A percentile compares a stretch with the other conserved stretches of the same genome.
Conservation (phyloP, 2,888 invertebrate genomes). For the Leptura quadrifasciata region DNA sequence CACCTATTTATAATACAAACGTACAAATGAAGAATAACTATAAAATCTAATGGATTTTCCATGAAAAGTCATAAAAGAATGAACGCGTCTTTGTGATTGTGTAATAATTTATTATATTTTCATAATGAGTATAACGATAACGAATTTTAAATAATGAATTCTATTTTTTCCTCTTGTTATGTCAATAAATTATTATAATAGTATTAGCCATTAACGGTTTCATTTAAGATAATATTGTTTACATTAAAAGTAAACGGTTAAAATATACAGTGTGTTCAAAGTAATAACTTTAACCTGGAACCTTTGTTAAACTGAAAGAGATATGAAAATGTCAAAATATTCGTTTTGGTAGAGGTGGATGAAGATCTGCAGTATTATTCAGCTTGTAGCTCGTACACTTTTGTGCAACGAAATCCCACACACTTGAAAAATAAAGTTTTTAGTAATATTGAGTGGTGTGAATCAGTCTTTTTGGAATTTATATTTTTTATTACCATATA, state of each 20-base stretch:
- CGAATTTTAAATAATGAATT: conserved; percentile 13
- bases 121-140: conserved; percentile 18
- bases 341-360: too few species aligned
- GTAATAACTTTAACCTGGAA: too few species aligned
- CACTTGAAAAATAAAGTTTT: too few species aligned
- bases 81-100: conserved; percentile 20
- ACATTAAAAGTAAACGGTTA: background rate
- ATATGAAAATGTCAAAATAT: too few species aligned
- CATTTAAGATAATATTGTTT: background rate
- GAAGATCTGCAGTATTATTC: too few species aligned
- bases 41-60: conserved; percentile 18
- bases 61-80: conserved; percentile 4
- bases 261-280: background rate
- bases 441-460: too few species aligned
- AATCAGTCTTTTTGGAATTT: too few species aligned
- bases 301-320: too few species aligned
- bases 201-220: too few species aligned
- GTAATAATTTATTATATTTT: conserved; percentile 32
- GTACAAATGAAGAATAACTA: conserved; percentile 7
- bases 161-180: background rate
- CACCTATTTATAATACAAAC: background rate
- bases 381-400: too few species aligned
- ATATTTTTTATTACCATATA: too few species aligned
- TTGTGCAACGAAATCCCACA: too few species aligned
- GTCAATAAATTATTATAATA: background rate